phyloP scores from a whole-genome alignment of 2,797 vertebrate genomes.

The Sparidentex hasta region DNA sequence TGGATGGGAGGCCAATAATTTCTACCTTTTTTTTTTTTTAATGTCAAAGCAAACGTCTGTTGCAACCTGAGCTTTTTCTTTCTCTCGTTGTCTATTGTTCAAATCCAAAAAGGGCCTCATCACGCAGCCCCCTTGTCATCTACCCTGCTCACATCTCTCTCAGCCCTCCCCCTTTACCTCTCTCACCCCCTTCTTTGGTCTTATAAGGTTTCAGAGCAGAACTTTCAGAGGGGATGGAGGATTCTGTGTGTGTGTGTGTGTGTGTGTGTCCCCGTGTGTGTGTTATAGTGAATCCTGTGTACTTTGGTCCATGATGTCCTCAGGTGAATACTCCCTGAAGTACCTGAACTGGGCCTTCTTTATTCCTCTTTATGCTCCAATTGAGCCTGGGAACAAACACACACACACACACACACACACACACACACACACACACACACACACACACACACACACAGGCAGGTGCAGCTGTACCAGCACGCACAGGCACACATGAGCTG shows the following conservation, averaged over 20 bases:
- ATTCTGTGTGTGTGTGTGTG: conserved; percentile 11
- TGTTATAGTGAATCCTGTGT: conserved; percentile 52
- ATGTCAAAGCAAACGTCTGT: conserved; percentile 36
- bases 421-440: conserved; percentile 16
- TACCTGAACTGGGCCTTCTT: conserved; percentile 59
- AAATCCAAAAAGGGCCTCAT: conserved; percentile 49
- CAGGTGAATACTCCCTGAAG: conserved; percentile 60
- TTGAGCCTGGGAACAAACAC: conserved; percentile 64
- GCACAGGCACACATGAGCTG: background rate
- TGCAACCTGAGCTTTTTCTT: conserved; percentile 50
- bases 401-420: conserved; percentile 30
- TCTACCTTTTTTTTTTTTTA: conserved; percentile 20
- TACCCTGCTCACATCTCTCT: conserved; percentile 34
- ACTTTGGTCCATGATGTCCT: conserved; percentile 73
- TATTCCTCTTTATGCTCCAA: conserved; percentile 55
- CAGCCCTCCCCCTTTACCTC: background rate
- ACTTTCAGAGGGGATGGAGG: conserved; percentile 38
- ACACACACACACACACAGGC: conserved; percentile 9
- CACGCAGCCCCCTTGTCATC: conserved; percentile 58
- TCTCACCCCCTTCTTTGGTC: conserved; percentile 51
- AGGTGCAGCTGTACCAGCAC: no score
- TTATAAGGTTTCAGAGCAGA: conserved; percentile 76
- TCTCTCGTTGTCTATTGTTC: conserved; percentile 59
- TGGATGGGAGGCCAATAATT: background rate
- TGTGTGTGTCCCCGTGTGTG: conserved; percentile 3